These are phyloP conservation scores for Lomographa bimaculata DNA, from an alignment of 2,888 invertebrate genomes.

Conservation along the genomic window DNA sequence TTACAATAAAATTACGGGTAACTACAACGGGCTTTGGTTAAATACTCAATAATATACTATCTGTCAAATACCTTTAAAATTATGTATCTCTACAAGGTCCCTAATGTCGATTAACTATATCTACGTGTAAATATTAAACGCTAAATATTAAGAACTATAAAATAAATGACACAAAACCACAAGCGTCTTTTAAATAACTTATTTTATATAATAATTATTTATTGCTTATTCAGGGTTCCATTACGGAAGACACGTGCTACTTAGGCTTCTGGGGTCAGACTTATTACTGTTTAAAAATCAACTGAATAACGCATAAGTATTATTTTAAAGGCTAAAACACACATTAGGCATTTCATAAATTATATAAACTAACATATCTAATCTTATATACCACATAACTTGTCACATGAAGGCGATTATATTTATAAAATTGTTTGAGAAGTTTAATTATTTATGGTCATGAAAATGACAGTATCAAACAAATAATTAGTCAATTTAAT, in stretches of 20 bases:
- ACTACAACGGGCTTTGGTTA: conserved; percentile 49
- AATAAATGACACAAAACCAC: conserved; percentile 37
- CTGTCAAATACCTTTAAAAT: conserved; percentile 37
- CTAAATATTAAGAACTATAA: conserved; percentile 52
- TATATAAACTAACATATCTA: too few relatives aligned
- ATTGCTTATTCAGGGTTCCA: conserved; percentile 66
- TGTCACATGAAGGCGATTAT: too few relatives aligned
- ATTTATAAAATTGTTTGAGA: too few relatives aligned
- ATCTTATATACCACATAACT: too few relatives aligned
- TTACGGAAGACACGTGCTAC: conserved; percentile 66
- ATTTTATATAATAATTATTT: conserved; percentile 41
- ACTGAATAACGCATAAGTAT: conserved; percentile 6
- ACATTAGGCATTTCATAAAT: too few relatives aligned
- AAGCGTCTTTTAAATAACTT: conserved; percentile 33
- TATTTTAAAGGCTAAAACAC: not conserved
- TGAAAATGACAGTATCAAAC: too few relatives aligned
- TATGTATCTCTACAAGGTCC: conserved; percentile 47
- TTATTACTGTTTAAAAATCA: conserved; percentile 9
- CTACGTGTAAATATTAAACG: conserved; percentile 39
- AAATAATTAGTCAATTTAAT: too few relatives aligned
- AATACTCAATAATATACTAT: conserved; percentile 39
- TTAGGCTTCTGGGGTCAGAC: conserved; percentile 29
- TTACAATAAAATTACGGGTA: conserved; percentile 31
- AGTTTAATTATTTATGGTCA: too few relatives aligned
- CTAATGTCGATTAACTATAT: conserved; percentile 39